Base-by-base conservation (phyloP, 2,113 vertebrate species). In the Xenopus borealis region DNA sequence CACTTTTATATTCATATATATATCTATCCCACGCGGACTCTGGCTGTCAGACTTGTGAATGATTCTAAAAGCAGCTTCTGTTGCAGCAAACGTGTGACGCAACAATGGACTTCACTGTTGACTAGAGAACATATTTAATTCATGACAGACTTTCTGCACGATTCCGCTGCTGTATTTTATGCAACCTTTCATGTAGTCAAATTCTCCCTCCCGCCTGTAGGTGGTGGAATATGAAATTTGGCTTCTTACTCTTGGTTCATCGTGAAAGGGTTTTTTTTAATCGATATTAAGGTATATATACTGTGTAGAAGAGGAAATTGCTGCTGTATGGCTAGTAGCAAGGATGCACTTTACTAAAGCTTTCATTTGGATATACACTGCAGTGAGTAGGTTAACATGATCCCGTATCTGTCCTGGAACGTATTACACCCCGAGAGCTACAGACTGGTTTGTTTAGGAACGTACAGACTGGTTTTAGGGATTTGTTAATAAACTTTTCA, bases 291-390 rank as follows among this genome's bases (percentile, higher is more conserved):
- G 33, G 8, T 79, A 47, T 69, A 71, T 14, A 10, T 58, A 77
- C 78, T 82, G 4, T 74, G 53, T 79, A 75, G 69, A 27, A 74
- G 47, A 78, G 30, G 79, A 61, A 69, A 68, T 71, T 53, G 89
- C 88, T 90, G 87, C 89, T 89, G 81, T 57, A 6, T 80, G 75
- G 78, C 57, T 67, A 83, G 85, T 76, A 61, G 73, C 83, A 78
- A 84, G 78, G 71, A 85, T 52, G 88, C 90, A 91, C 89, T 92
- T 92, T 91, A 91, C 72, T 81, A 80, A 72, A 75, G 63, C 75
- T 78, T 80, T 69, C 27, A 53, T 45, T 17, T 10, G 33, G 59
- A 44, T 17, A 55, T 30, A 69, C 59, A 76, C 73, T 69, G 23
- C 17, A 14, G 69, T 18, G 69, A 62, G 1, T 23, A 2, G 58